Percentiles rank a stretch among this genome's conserved stretches.
Evolutionary conservation across 2,113 vertebrate genomes (phyloP).

Genomic region (Condylura cristata): DNA sequence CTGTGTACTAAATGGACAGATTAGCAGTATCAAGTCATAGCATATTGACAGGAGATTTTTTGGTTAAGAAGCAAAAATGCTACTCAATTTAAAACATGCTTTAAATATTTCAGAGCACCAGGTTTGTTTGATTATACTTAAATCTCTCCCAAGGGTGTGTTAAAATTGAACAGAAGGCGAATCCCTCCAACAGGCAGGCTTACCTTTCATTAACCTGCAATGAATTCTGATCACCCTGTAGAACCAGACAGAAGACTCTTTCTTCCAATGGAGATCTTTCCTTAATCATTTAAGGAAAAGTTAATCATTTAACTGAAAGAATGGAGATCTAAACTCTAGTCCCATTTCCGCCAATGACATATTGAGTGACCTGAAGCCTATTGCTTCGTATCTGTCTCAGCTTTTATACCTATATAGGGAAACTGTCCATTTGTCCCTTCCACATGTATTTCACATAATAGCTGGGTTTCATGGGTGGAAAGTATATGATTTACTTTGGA

Average conservation of each 20-base stretch:
- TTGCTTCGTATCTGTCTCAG: slow-evolving; percentile 14
- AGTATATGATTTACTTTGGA: slow-evolving; percentile 3
- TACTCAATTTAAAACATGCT: slow-evolving; percentile 36
- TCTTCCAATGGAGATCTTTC: slow-evolving; percentile 12
- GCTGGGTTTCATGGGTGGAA: neutral
- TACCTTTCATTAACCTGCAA: slow-evolving; percentile 58
- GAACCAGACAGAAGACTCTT: slow-evolving; percentile 13
- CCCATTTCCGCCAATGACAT: neutral
- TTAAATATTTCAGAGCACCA: slow-evolving; percentile 45
- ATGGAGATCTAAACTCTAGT: slow-evolving; percentile 14
- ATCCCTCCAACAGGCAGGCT: slow-evolving; percentile 25
- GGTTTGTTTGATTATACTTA: slow-evolving; percentile 28
- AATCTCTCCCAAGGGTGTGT: slow-evolving; percentile 18
- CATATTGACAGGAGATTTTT: slow-evolving; percentile 46
- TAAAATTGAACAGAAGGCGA: neutral
- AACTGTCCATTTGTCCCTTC: slow-evolving; percentile 33
- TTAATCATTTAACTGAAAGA: slow-evolving; percentile 29
- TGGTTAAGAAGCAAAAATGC: slow-evolving; percentile 55
- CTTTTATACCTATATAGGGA: neutral
- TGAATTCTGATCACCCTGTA: slow-evolving; percentile 44
- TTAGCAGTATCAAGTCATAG: slow-evolving; percentile 49
- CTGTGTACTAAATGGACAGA: slow-evolving; percentile 42
- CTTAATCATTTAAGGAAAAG: slow-evolving; percentile 21
- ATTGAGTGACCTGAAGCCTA: neutral
- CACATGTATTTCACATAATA: neutral